Evolutionary conservation across 1,140 invertebrate species (phyloP), one percentile per base, ranked within the genome.

Genomic region (Aphidius gifuensis): DNA sequence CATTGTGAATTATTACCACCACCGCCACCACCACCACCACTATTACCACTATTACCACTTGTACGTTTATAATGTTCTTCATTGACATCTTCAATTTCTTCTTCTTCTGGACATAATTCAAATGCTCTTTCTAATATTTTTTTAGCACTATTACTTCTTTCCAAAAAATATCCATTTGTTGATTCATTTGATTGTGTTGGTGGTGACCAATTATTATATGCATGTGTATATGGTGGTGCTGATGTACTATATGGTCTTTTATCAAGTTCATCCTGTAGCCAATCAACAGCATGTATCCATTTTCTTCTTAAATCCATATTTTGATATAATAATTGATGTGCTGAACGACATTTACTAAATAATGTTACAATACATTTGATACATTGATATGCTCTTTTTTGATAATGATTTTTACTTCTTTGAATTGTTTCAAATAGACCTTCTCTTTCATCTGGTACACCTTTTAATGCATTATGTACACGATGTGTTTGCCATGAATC

Each of bases 401-500:
- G 95, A 78, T 97, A 96, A 81, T 97, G 93, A 67, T 90, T 92
- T 75, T 96, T 97, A 40, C 92, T 92, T 61, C 92, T 86, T 68
- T 90, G 86, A 72, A 97, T 96, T 53, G 92, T 97, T 69, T 98
- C 96, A 72, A 98, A 89, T 40, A 98, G 81, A 1, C 95, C 95
- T 74, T 97, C 94, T 23, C 93, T 85, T 69, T 97, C 94, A 64
- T 97, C 93, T 3, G 90, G 92, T 51, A 96, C 88, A 85, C 91
- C 93, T 82, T 92, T 93, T 11, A 96, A 86, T 7, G 94, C 94
- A 77, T 94, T 95, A 69, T 93, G 90, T 71, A 98, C 91, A 60
- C 96, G 85, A 77, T 95, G 92, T 62, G 89, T 90, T 75, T 98
- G 95, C 95, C 96, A 98, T 0, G 93, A 94, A 79, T 98, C 96